Base-by-base conservation (phyloP, 2,888 invertebrate species). In the Pyralis farinalis region DNA sequence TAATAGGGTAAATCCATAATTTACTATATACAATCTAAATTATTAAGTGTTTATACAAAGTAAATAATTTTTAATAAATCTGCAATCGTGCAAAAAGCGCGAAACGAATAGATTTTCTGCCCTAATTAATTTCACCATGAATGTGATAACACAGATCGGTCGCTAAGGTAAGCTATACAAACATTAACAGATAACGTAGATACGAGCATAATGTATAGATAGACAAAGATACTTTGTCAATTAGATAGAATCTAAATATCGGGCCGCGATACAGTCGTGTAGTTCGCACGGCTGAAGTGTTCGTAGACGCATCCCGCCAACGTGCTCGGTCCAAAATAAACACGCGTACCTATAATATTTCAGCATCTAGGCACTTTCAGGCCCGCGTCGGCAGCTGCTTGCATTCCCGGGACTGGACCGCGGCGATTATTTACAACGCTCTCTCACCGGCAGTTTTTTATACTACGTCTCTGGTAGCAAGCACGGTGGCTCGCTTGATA, bases 281-380 rank as follows among this genome's bases (percentile, higher is more conserved):
- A 22, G 12, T 70, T 62, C 52, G 59, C 59, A 61, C 73, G 71
- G 71, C 68, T 66, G 70, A 61, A 58, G 59, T 60, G 59, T 62
- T 62, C 54, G 64, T 70, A 74, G 72, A 74, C 74, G 75, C 69
- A 74, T 65, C 62, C 68, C 78, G 75, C 81, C 73, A 84, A 79
- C 83, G 73, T 76, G 71, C 60, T 55, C 53, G 56, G 71, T 77
- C 78, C 53, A 72, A 86, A 85, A 85, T 85, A 85, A 84, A 78
- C 80, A 62, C 55, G 58, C 55, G 56, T 66, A 60, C 64, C 67
- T 75, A 70, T 66, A 70, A 74, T 70, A 75, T 79, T 76, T 75
- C 67, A 74, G 65, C 63, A 58, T 65, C 69, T 67, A 67, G 68
- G 66, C 66, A 71, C 63, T 57, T 45, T 60, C 57, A 60, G 58